Percentiles rank a stretch among this genome's conserved stretches.
Conservation (phyloP, 2,888 invertebrate genomes). For the Andricus quercusramuli region DNA sequence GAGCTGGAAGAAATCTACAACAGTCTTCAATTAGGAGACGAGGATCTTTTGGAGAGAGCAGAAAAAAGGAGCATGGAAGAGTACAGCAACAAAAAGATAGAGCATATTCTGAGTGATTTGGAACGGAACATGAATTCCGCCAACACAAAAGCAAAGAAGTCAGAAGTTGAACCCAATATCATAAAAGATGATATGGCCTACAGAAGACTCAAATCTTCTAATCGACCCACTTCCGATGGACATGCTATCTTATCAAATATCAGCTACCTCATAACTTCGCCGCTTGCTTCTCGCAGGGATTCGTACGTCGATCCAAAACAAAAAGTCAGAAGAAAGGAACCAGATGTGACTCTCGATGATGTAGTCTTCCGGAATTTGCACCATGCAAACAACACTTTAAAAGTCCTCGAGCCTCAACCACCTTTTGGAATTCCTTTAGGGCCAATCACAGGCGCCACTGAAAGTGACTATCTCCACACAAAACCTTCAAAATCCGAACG, state of each 20-base stretch:
- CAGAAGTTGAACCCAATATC: constrained; percentile 80
- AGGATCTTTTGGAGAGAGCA: constrained; percentile 89
- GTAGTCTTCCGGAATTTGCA: constrained; percentile 90
- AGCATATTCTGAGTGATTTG: constrained; percentile 62
- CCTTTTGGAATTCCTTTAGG: constrained; percentile 95
- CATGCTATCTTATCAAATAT: constrained; percentile 80
- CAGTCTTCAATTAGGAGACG: constrained; percentile 91
- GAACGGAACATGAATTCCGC: constrained; percentile 10
- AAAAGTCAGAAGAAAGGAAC: constrained; percentile 81
- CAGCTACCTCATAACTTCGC: constrained; percentile 87
- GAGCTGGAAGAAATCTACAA: constrained; percentile 96
- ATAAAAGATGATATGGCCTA: constrained; percentile 90
- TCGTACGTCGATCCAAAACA: constrained; percentile 62
- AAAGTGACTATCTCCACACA: constrained; percentile 89
- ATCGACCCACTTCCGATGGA: constrained; percentile 75
- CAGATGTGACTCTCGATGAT: constrained; percentile 91
- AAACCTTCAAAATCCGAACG: constrained; percentile 68
- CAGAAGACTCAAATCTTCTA: constrained; percentile 85
- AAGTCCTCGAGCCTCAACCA: constrained; percentile 89
- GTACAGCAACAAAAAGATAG: constrained; percentile 62
- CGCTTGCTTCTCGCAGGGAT: constrained; percentile 79
- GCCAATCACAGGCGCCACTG: constrained; percentile 89
- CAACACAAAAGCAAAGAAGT: constrained; percentile 45
- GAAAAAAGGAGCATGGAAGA: constrained; percentile 86
- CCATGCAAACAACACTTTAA: constrained; percentile 85